Base-by-base conservation (phyloP, 2,888 invertebrate species). In the Venusia cambrica region DNA sequence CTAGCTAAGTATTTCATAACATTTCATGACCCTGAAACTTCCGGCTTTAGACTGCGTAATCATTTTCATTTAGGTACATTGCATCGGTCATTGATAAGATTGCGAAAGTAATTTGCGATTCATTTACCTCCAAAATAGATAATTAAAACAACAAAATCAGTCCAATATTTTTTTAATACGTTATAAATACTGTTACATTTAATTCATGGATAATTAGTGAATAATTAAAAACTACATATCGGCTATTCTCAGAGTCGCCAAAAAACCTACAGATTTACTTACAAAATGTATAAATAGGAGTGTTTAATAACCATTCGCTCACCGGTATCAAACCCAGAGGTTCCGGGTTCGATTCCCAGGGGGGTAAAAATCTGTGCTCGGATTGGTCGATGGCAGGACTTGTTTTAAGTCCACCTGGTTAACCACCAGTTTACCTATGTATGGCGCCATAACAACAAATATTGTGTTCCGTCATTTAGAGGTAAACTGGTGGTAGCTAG, bases 91-190 rank as follows among this genome's bases (percentile, higher is more conserved):
- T 16, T 16, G 47, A 47, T 45, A 50, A 45, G 42, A 43, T 47
- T 39, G 33, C 27, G 18, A 42, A 45, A 40, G 19, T 30, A 30
- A 36, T 42, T 34, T 31, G 31, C 37, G 26, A 37, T 30, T 38
- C 36, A 31, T 34, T 37, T 31, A 25, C 38, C 40, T 34, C 25
- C 17, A 25, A 8, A 38, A 45, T 39, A 15, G 29, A 33, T 35
- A 63, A 56, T 59, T n/a, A 50, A 62, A 61, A 61, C 55, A 44
- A 49, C 15, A 38, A 45, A 54, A 54, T 61, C 57, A 64, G 58
- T 59, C 55, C 45, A 60, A 57, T 53, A 49, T 58, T 62, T 62
- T 60, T 59, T 63, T 51, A 47, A 45, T 56, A 62, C 37, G 41
- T 36, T 53, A 53, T 54, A 45, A 57, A 62, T 61, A 58, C 49